Evolutionary conservation across 2,797 vertebrate species (phyloP), one percentile per base, ranked within the genome.

Genomic region (Trachops cirrhosus): DNA sequence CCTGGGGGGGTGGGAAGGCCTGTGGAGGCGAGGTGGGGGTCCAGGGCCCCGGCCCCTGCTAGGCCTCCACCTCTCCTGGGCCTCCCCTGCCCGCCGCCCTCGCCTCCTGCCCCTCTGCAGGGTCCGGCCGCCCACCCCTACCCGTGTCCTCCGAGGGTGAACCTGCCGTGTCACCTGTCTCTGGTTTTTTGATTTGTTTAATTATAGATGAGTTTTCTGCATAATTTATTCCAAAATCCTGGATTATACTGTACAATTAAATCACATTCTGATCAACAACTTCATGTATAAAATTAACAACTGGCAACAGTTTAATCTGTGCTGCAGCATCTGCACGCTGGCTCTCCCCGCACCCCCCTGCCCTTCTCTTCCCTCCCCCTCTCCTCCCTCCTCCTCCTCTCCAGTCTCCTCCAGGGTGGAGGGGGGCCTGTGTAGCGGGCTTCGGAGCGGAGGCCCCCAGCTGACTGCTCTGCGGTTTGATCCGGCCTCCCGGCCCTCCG

Each of bases 141-240:
- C 41, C 32, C 64, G 0, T 90, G 93, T 73, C 93, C 93, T 97
- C 86, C 80, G 70, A 91, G 52, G 64, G 90, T 50, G 97, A 82
- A 90, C 96, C 96, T 92, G 22, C 92, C 94, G 19, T 0, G 0
- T 96, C 97, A 67, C 83, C 90, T 97, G 97, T 93, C 97, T 92
- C 2, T 4, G 96, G 46, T 77, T 59, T 91, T 96, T 95, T 95
- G 89, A 96, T 97, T 96, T 93, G 97, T 97, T 97, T 97, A 97
- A 97, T 98, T 97, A 97, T 96, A 96, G 97, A 96, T 97, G 97
- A 94, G 97, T 95, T 97, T 98, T 97, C 95, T 96, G 85, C 96
- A 10, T 64, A 94, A 96, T 91, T 97, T 97, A 94, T 57, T 97
- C 96, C 96, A 95, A 95, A 97, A 97, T 92, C 87, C 94, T 96